Base-by-base conservation (phyloP, 1,140 invertebrate species). In the Cylas formicarius region DNA sequence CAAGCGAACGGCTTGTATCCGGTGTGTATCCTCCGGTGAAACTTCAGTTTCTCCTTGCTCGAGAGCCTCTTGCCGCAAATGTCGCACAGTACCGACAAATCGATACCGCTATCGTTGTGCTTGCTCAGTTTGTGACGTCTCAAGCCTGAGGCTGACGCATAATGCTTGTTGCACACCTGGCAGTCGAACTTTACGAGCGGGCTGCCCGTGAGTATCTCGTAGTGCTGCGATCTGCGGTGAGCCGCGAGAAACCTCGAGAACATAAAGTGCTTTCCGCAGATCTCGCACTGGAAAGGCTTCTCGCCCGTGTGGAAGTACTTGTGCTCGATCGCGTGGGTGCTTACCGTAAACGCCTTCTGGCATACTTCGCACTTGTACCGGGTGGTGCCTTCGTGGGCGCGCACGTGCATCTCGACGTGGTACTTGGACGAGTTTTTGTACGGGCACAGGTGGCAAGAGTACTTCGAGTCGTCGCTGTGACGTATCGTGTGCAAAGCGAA, bases 21-120 rank as follows among this genome's bases (percentile, higher is more conserved):
- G 0, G 77, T 80, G 49, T 86, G 83, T 13, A 83, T 82, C 13
- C 80, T 65, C 24, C 76, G 62, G 52, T 85, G 81, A 53, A 81
- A 80, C 60, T 81, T 83, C 32, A 85, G 67, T 46, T 82, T 80
- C 38, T 82, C 80, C 2, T 74, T 72, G 29, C 72, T 77, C 19
- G 78, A 77, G 26, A 94, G 76, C 35, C 80, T 76, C 69, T 92
- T 90, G n/a, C 78, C 78, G 63, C 88, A 89, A 18, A 86, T 77
- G 53, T 80, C 76, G 64, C 81, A 84, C 0, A 78, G 41, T 1
- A 75, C 74, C 19, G 56, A 60, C 5, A 49, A 34, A 28, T 60
- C 52, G 13, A 52, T 48, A 4, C 58, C 60, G 27, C 38, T 26
- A 4, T 53, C 57, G 28, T 60, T 61, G 40, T 65, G 63, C 20